Conservation (phyloP, 2,113 vertebrate species). For the Ictalurus furcatus region DNA sequence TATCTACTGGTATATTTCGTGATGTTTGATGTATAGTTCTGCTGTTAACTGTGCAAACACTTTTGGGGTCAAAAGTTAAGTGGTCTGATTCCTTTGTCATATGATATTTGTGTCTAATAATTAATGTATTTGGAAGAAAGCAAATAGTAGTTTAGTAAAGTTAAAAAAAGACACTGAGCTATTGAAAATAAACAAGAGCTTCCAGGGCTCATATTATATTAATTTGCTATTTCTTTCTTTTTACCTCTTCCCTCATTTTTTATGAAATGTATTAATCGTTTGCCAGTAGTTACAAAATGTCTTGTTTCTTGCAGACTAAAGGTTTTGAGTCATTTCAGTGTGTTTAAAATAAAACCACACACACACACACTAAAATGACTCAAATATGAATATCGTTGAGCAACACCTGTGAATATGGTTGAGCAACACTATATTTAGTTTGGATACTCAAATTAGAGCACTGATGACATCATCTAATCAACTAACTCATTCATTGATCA, state of each 20-base stretch:
- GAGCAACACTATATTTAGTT: background rate
- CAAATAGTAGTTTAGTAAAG: background rate
- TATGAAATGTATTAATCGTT: background rate
- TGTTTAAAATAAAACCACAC: too few relatives aligned
- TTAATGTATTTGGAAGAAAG: background rate
- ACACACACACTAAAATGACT: too few relatives aligned
- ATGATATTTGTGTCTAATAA: background rate
- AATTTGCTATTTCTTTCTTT: background rate
- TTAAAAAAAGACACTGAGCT: background rate
- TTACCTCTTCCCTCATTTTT: background rate
- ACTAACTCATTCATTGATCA: background rate
- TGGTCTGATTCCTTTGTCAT: background rate
- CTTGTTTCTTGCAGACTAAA: background rate
- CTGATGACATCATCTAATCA: background rate
- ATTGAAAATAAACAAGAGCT: too few relatives aligned
- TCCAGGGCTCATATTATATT: background rate
- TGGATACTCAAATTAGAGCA: background rate
- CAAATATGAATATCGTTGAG: too few relatives aligned
- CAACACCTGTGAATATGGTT: background rate
- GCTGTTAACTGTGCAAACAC: background rate
- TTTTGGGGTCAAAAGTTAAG: background rate
- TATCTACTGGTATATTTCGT: background rate
- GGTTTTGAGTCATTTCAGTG: background rate
- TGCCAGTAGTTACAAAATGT: background rate
- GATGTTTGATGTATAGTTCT: background rate